phyloP scores from a whole-genome alignment of 2,113 vertebrate species.

The Eretmochelys imbricata region DNA sequence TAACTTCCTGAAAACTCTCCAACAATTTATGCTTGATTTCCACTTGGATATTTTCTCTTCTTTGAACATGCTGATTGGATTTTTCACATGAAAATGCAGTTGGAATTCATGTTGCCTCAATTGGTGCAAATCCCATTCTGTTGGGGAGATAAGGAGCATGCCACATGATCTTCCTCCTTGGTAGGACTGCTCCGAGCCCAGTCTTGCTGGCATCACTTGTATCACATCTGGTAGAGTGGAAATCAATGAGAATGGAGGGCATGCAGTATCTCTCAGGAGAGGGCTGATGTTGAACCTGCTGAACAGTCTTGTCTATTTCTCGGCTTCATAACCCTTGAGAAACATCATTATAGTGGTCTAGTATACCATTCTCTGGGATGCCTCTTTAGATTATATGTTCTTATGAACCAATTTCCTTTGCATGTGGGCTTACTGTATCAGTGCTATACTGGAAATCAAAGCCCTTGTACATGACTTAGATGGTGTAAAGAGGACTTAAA shows the following conservation, averaged over 20 bases:
- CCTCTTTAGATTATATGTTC: fast-evolving
- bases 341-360: background rate
- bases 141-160: background rate
- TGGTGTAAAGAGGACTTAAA: background rate
- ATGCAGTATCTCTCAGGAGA: background rate
- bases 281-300: background rate
- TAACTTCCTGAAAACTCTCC: background rate
- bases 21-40: background rate
- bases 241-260: background rate
- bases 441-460: background rate
- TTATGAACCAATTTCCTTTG: background rate
- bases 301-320: background rate
- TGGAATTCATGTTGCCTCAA: background rate
- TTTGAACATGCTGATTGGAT: background rate
- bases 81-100: background rate
- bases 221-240: background rate
- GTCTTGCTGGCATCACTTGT: background rate
- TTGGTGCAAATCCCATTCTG: background rate
- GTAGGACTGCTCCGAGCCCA: background rate
- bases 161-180: background rate
- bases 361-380: background rate
- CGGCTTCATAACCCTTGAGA: background rate
- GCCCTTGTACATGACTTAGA: background rate
- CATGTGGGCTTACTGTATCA: background rate
- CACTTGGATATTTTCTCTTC: background rate